Percentiles rank a stretch among this genome's conserved stretches.
phyloP scores from a whole-genome alignment of 2,888 invertebrate species.

The Drosophila yooni region DNA sequence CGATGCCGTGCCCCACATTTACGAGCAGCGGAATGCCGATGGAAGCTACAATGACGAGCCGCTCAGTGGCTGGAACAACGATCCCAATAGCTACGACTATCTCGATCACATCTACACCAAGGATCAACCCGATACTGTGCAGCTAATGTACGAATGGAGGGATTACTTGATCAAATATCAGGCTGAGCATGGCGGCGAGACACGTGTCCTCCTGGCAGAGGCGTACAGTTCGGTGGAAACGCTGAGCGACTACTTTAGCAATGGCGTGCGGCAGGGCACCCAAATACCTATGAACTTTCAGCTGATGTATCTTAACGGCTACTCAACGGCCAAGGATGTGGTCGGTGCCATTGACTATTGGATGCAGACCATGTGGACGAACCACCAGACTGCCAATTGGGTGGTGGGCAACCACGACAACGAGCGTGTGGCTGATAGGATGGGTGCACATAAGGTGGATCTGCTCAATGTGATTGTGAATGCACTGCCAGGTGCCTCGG shows the following conservation, averaged over 20 bases:
- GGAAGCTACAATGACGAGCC: slow-evolving; percentile 86
- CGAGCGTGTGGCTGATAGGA: slow-evolving; percentile 87
- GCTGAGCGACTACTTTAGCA: slow-evolving; percentile 87
- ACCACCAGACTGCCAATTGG: slow-evolving; percentile 87
- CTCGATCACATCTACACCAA: slow-evolving; percentile 88
- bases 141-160: slow-evolving; percentile 87
- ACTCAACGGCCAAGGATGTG: slow-evolving; percentile 86
- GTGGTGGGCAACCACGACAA: slow-evolving; percentile 91
- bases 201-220: slow-evolving; percentile 87
- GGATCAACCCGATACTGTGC: slow-evolving; percentile 87
- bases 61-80: slow-evolving; percentile 84
- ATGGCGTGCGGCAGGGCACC: slow-evolving; percentile 85
- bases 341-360: slow-evolving; percentile 86
- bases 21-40: slow-evolving; percentile 84
- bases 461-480: slow-evolving; percentile 89
- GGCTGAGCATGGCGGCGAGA: slow-evolving; percentile 74
- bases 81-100: slow-evolving; percentile 86
- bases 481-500: slow-evolving; percentile 90
- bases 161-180: slow-evolving; percentile 86
- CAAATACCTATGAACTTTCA: slow-evolving; percentile 89
- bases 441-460: slow-evolving; percentile 88
- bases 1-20: slow-evolving; percentile 88
- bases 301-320: slow-evolving; percentile 86
- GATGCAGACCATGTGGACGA: slow-evolving; percentile 86
- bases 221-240: slow-evolving; percentile 86